Evolutionary conservation across 2,113 vertebrate genomes (phyloP).

Genomic region (Eolophus roseicapilla): DNA sequence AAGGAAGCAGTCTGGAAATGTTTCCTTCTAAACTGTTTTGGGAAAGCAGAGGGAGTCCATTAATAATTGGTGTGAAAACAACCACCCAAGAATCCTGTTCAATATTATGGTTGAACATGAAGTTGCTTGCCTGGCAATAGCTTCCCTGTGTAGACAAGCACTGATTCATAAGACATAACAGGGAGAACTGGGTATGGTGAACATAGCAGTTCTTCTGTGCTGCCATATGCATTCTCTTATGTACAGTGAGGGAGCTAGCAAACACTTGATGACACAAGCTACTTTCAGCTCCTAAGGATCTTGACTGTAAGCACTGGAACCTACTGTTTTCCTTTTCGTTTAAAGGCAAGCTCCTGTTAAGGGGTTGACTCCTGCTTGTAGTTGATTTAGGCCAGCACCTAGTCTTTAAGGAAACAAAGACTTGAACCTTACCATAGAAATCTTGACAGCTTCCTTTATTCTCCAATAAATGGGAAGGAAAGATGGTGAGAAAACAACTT

Average conservation of each 20-base stretch:
- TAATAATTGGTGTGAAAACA: background rate
- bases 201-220: slow-evolving; percentile 6
- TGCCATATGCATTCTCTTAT: background rate
- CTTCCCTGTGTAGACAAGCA: background rate
- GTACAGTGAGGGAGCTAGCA: background rate
- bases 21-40: background rate
- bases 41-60: background rate
- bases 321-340: background rate
- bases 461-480: background rate
- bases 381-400: background rate
- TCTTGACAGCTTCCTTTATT: background rate
- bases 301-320: background rate
- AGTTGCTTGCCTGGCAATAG: background rate
- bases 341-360: background rate
- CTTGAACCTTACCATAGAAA: background rate
- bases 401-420: background rate
- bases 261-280: background rate
- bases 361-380: background rate
- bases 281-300: background rate
- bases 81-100: background rate
- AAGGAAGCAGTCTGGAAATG: background rate
- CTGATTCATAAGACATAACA: background rate
- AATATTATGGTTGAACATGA: background rate
- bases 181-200: background rate
- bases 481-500: background rate